Evolutionary conservation across 2,888 invertebrate genomes (phyloP).

Genomic region (Sympetrum striolatum): DNA sequence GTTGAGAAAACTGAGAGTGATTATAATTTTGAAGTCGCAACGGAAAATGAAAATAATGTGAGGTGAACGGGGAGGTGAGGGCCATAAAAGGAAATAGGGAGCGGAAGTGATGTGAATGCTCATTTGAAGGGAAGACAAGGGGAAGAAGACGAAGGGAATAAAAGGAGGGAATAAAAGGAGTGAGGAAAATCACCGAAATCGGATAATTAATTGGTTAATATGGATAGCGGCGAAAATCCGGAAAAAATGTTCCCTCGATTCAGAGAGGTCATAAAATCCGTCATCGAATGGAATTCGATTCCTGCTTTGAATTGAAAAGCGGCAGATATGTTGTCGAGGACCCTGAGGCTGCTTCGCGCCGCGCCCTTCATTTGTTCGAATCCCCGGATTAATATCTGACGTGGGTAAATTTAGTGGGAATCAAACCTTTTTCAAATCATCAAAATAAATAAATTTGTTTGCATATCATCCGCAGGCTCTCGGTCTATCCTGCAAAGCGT

Average conservation of each 20-base stretch:
- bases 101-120: neutral
- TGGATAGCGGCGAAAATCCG: neutral
- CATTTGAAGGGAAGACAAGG: neutral
- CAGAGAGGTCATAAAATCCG: neutral
- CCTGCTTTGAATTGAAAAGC: too few species aligned
- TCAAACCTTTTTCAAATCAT: too few species aligned
- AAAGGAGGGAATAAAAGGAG: neutral
- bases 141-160: neutral
- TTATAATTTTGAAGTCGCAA: neutral
- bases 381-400: too few species aligned
- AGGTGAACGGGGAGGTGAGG: neutral
- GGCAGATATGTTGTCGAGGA: too few species aligned
- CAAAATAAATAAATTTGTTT: too few species aligned
- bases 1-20: too few species aligned
- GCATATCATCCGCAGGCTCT: too few species aligned
- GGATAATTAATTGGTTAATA: neutral
- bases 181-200: neutral
- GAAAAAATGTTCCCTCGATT: neutral
- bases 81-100: neutral
- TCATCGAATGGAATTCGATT: neutral
- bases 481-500: too few species aligned
- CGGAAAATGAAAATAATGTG: neutral
- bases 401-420: too few species aligned
- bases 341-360: too few species aligned
- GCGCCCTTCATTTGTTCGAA: too few species aligned